A percentile compares a stretch with the other conserved stretches of the same genome.
phyloP scores from a whole-genome alignment of 2,888 invertebrate species.

The Stenodema calcarata region DNA sequence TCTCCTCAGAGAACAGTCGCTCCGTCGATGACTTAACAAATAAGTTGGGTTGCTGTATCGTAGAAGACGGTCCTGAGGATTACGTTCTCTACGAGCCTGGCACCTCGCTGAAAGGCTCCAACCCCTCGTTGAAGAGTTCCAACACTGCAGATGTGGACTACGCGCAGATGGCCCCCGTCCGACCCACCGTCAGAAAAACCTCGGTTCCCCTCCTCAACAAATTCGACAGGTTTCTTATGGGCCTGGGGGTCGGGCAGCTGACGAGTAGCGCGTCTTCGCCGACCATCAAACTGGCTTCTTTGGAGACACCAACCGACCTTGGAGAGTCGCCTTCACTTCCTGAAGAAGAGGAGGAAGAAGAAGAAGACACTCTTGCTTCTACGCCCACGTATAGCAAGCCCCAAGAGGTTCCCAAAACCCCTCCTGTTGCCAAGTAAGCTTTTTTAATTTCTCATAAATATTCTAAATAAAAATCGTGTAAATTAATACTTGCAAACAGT shows the following conservation, averaged over 20 bases:
- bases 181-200: constrained; percentile 55
- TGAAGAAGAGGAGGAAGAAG: constrained; percentile 37
- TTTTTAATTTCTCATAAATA: not conserved
- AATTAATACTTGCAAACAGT: no score
- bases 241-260: constrained; percentile 34
- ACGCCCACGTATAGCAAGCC: not conserved
- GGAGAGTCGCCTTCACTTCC: constrained; percentile 19
- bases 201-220: constrained; percentile 50
- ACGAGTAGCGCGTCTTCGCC: constrained; percentile 39
- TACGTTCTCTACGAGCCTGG: constrained; percentile 60
- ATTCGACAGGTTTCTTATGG: constrained; percentile 27
- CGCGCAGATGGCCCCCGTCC: constrained; percentile 54
- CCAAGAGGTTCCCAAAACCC: not conserved
- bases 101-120: not conserved
- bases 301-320: not conserved
- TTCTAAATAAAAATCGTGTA: no score
- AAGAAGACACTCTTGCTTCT: not conserved
- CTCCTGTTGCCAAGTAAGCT: constrained; percentile 28
- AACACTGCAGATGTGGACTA: constrained; percentile 54
- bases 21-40: constrained; percentile 32
- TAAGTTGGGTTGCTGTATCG: not conserved
- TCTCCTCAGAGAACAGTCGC: constrained; percentile 4
- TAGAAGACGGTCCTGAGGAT: constrained; percentile 41
- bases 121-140: not conserved
- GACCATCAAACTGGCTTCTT: not conserved